Evolutionary conservation across 2,113 vertebrate genomes (phyloP).

Genomic region (Emydura subglobosa): DNA sequence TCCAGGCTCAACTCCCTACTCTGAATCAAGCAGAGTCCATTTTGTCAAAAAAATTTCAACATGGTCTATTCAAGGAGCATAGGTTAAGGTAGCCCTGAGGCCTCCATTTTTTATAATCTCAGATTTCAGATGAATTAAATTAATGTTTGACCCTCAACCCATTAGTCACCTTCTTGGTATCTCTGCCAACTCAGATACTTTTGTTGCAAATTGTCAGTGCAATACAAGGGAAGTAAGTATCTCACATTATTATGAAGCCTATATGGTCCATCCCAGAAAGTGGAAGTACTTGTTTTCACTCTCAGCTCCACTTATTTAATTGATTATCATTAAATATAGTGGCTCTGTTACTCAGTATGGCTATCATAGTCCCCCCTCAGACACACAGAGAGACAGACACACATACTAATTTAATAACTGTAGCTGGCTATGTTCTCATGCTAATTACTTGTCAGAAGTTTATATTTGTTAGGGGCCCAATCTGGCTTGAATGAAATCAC

Average conservation of each 20-base stretch:
- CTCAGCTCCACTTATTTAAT: neutral
- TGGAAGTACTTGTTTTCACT: neutral
- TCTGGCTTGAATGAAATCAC: neutral
- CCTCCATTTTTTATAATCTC: slow-evolving; percentile 1
- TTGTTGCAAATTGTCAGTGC: neutral
- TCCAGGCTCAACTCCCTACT: neutral
- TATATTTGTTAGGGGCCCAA: neutral
- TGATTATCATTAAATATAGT: neutral
- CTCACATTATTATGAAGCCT: neutral
- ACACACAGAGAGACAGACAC: neutral
- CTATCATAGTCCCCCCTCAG: neutral
- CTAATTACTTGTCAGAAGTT: neutral
- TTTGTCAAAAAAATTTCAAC: neutral
- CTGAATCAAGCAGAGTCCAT: neutral
- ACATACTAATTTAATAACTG: neutral
- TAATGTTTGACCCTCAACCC: neutral
- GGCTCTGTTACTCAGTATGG: rapidly evolving
- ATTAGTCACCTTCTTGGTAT: neutral
- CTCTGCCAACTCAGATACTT: neutral
- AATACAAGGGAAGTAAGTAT: neutral
- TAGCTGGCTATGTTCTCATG: neutral
- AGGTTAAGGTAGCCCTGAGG: neutral
- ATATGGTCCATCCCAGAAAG: neutral
- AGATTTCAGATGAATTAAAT: neutral
- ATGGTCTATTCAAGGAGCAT: neutral